phyloP scores from a whole-genome alignment of 2,888 invertebrate species.

The Leptarthrus brevirostris region DNA sequence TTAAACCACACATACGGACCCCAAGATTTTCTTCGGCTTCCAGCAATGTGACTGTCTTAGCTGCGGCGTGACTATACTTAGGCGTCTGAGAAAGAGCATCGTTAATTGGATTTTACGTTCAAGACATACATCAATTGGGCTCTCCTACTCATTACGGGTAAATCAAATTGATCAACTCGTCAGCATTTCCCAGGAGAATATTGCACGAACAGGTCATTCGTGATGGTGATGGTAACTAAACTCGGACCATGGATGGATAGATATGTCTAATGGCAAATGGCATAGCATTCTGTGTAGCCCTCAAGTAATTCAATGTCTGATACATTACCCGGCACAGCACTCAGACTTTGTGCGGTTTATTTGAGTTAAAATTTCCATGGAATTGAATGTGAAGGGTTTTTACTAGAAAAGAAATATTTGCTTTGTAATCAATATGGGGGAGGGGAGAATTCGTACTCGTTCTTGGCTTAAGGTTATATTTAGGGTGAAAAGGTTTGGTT shows the following conservation, averaged over 20 bases:
- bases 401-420: constrained; percentile 7
- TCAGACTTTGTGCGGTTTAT: not conserved
- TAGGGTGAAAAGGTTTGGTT: too few species aligned
- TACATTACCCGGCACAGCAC: not conserved
- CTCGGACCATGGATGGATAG: not conserved
- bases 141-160: constrained; percentile 30
- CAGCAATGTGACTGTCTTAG: not conserved
- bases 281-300: not conserved
- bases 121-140: constrained; percentile 29
- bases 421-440: constrained; percentile 23
- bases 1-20: constrained; percentile 10
- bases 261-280: not conserved
- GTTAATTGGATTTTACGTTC: constrained; percentile 44
- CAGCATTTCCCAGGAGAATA: constrained; percentile 28
- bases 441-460: too few species aligned
- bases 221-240: not conserved
- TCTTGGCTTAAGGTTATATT: too few species aligned
- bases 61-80: not conserved
- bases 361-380: not conserved
- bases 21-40: not conserved
- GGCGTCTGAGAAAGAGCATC: constrained; percentile 23
- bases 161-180: constrained; percentile 43
- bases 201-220: not conserved
- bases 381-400: constrained; percentile 11
- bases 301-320: not conserved